Percentiles rank a stretch among this genome's conserved stretches.
These are phyloP conservation scores for Dryadula phaetusa DNA, from an alignment of 2,888 invertebrate genomes.

Conservation along the genomic window DNA sequence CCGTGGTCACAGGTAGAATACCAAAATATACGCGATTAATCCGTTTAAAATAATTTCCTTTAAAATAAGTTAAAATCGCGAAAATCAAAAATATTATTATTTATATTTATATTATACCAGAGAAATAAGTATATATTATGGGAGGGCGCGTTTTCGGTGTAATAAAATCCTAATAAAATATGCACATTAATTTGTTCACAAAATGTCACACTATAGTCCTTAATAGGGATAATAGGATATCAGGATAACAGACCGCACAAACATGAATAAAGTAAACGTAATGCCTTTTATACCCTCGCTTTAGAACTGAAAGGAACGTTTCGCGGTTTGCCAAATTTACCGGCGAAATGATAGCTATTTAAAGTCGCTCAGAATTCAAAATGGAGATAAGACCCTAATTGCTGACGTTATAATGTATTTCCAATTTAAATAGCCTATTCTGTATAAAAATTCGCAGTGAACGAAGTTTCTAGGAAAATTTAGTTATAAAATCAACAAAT, in stretches of 20 bases:
- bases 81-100: too few species aligned
- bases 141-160: not conserved
- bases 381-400: conserved; percentile 31
- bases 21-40: too few species aligned
- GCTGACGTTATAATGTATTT: conserved; percentile 32
- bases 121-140: too few species aligned
- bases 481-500: not conserved
- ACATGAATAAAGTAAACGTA: conserved; percentile 51
- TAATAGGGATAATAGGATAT: conserved; percentile 59
- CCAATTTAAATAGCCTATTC: conserved; percentile 19
- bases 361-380: conserved; percentile 33
- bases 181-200: conserved; percentile 7
- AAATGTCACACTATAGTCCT: conserved; percentile 36
- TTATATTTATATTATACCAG: too few species aligned
- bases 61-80: too few species aligned
- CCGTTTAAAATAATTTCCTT: too few species aligned
- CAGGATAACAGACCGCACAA: conserved; percentile 54
- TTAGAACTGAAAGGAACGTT: conserved; percentile 46
- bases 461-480: not conserved
- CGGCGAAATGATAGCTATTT: conserved; percentile 36
- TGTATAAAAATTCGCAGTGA: not conserved
- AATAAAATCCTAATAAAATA: not conserved
- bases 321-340: conserved; percentile 46
- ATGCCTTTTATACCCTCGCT: conserved; percentile 46
- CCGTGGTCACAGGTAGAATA: too few species aligned